Evolutionary conservation across 2,888 invertebrate genomes (phyloP).

Genomic region (Matsumyia berberina): DNA sequence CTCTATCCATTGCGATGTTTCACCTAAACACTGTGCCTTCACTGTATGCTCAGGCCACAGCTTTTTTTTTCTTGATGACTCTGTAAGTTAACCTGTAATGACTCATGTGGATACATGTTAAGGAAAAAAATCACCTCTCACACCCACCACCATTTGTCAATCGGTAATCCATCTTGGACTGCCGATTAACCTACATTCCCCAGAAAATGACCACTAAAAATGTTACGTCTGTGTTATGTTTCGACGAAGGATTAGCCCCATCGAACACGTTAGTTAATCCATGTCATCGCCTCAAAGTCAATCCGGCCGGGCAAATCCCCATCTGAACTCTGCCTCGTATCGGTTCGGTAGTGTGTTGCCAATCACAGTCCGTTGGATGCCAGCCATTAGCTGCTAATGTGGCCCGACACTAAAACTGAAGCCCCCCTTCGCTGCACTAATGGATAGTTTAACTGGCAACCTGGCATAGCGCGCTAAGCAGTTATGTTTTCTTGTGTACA

Average conservation of each 20-base stretch:
- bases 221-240: constrained; percentile 25
- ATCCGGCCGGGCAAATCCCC: constrained; percentile 39
- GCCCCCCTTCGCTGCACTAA: constrained; percentile 48
- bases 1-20: too few relatives aligned
- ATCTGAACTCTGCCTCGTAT: constrained; percentile 15
- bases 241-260: constrained; percentile 60
- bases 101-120: too few relatives aligned
- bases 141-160: constrained; percentile 48
- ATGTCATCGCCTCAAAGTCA: constrained; percentile 69
- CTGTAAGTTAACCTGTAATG: constrained; percentile 10
- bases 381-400: constrained; percentile 55
- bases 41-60: too few relatives aligned
- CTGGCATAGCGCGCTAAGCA: constrained; percentile 35
- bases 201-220: constrained; percentile 39
- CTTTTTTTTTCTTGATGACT: constrained; percentile 1
- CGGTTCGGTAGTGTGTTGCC: constrained; percentile 30
- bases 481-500: constrained; percentile 27
- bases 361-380: constrained; percentile 59
- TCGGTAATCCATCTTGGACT: constrained; percentile 37
- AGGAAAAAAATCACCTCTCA: constrained; percentile 28
- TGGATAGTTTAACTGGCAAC: constrained; percentile 49
- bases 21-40: too few relatives aligned
- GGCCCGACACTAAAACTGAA: constrained; percentile 65
- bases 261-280: constrained; percentile 63
- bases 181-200: constrained; percentile 71